phyloP scores from a whole-genome alignment of 2,888 invertebrate genomes.

The Plagiodera versicolora region DNA sequence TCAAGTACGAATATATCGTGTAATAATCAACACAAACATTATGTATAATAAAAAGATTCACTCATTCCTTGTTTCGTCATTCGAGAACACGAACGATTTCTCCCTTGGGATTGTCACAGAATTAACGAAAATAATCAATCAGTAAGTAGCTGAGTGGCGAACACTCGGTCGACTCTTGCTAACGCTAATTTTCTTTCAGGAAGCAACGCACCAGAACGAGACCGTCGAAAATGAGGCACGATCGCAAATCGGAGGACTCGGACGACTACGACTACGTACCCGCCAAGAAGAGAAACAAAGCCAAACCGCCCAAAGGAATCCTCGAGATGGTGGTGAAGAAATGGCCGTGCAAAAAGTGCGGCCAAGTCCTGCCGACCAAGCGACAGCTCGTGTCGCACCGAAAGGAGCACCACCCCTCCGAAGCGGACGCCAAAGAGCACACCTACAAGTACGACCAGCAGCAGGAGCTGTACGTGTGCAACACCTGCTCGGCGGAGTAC shows the following conservation, averaged over 20 bases:
- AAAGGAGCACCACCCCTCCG: slow-evolving; percentile 46
- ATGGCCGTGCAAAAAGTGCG: slow-evolving; percentile 44
- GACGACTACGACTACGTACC: slow-evolving; percentile 19
- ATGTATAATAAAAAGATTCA: background rate
- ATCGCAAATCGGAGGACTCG: slow-evolving; percentile 3
- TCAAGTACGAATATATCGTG: background rate
- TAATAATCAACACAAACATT: background rate
- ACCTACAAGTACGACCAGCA: slow-evolving; percentile 43
- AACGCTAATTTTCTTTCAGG: background rate
- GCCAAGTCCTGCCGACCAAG: slow-evolving; percentile 36
- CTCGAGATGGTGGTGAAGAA: slow-evolving; percentile 14
- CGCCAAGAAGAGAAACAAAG: slow-evolving; percentile 20
- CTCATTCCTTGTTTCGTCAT: slow-evolving; percentile 4
- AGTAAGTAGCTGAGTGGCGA: too few species aligned
- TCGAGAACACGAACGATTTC: too few species aligned
- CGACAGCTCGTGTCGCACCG: slow-evolving; percentile 39
- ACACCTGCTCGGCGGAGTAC: slow-evolving; percentile 42
- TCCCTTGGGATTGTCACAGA: too few species aligned
- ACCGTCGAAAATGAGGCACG: background rate
- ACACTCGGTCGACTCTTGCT: background rate
- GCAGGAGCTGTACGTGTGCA: slow-evolving; percentile 42
- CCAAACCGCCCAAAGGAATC: slow-evolving; percentile 2
- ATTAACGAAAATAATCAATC: too few species aligned
- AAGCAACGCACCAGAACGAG: background rate
- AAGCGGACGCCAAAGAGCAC: slow-evolving; percentile 43